Evolutionary conservation across 37 sponge, comb jelly and placozoan species (phyloP), one percentile per base, ranked within the genome.

Genomic region (Geodia barretti): DNA sequence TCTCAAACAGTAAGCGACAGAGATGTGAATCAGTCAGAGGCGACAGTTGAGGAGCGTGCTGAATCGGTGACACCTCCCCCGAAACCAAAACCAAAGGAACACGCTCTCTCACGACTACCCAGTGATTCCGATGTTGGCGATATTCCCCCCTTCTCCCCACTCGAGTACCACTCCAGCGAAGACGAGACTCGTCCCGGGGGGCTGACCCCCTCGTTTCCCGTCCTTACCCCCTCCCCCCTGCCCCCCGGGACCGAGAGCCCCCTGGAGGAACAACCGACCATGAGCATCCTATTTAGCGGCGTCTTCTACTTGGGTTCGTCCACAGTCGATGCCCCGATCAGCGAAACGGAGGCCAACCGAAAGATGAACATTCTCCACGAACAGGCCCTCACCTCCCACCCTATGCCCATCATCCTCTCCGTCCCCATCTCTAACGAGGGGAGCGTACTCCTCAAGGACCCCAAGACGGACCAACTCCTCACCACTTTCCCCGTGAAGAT

Each of bases 251-350:
- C 61, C 62, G 1, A 35, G 7, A 19, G 43, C 54, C 68, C 19
- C 34, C 65, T 33, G 32, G 80, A 70, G 8, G 75, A 74, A 4
- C 67, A 28, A 11, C 67, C 83, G 24, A 36, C 38, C 75, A 83
- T 74, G 83, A 43, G 73, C 38, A 71, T 66, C 62, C 75, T 85
- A 3, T 86, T 79, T 63, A 41, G 54, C 28, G 91, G 92, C 1
- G 58, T 95, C 62, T 67, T 72, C 33, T 93, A 89, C 77, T 79
- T 94, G 17, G 97, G 97, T 29, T 91, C 92, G 39, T 90, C 97
- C 31, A 61, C 92, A 11, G 95, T 96, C 32, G 84, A 94, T 66
- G 92, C 97, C 7, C 97, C 97, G 19, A 83, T 88, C 68, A 94
- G 95, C 33, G 92, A 92, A 72, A 60, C 64, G 19, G 97, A 96